Evolutionary conservation across 2,113 vertebrate species (phyloP), one percentile per base, ranked within the genome.

Genomic region (Rhynchomys soricoides): DNA sequence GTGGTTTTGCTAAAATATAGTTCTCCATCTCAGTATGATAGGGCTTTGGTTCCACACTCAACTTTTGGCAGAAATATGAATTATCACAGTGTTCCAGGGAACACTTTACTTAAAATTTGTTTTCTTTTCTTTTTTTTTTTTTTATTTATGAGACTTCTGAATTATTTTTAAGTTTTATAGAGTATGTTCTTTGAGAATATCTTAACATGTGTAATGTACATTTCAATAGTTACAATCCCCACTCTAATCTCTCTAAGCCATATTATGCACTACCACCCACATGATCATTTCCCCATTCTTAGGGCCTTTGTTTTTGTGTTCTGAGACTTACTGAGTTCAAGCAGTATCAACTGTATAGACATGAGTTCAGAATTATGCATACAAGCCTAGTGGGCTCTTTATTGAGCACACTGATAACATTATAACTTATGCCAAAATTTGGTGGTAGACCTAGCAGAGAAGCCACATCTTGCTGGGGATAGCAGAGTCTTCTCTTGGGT

Each of bases 101-200:
- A 3, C 1, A 57, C 3, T 59, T 59, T 57, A 5, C 11, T 70
- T 90, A 62, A 79, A 94, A n/a, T 81, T 91, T 7, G 73, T 59
- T 79, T 82, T 59, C 29, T 83, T 62, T 62, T 62, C 37, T 40
- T 83, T 43, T 3, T 94, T 94, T 22, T 48, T 16, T 5, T 79
- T 71, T 48, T 78, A 19, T 85, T 21, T 34, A 75, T 64, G 55
- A 78, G 82, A 85, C 87, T 22, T 43, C 16, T 92, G n/a, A 96
- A 55, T 94, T 92, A 45, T 15, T 59, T 79, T 82, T 26, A 29
- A 8, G 12, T 85, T 64, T 45, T 34, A 31, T 64, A 31, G 15
- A 40, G 12, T 40, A 29, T 83, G 15, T 62, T 64, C n/a, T 64
- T 85, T 85, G 62, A 66, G 24, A 34, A 12, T 12, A 66, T 66